A percentile compares a stretch with the other conserved stretches of the same genome.
Evolutionary conservation across 1,140 invertebrate genomes (phyloP).

Genomic region (Centruroides vittatus): DNA sequence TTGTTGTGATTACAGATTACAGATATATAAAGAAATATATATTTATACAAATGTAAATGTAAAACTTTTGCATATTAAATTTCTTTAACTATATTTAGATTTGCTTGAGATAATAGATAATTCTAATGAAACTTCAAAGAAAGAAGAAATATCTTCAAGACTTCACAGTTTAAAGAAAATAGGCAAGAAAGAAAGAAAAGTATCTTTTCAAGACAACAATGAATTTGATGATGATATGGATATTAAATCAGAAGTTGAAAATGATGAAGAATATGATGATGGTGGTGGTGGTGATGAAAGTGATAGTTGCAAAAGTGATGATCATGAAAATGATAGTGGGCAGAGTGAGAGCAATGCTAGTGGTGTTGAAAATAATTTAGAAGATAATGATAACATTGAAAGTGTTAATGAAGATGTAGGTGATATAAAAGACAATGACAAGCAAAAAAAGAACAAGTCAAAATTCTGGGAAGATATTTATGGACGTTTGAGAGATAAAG

Average conservation of each 20-base stretch:
- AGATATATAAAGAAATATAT: too few relatives aligned
- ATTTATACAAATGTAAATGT: too few relatives aligned
- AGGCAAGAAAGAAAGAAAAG: conserved; percentile 6
- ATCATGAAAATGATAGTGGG: conserved; percentile 3
- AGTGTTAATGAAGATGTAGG: neutral
- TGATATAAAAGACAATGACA: conserved; percentile 5
- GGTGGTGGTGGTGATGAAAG: conserved; percentile 4
- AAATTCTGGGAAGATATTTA: conserved; percentile 82
- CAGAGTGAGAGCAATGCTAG: neutral
- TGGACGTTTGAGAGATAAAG: conserved; percentile 61
- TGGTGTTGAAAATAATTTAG: neutral
- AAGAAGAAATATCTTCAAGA: conserved; percentile 17
- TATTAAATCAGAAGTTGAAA: conserved; percentile 4
- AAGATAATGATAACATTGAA: conserved; percentile 3
- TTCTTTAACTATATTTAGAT: neutral
- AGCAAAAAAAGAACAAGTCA: conserved; percentile 18
- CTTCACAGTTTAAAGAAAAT: conserved; percentile 7
- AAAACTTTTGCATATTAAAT: neutral
- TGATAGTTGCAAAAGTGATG: neutral
- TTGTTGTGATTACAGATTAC: too few relatives aligned
- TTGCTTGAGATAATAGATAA: neutral
- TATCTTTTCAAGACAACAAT: conserved; percentile 13
- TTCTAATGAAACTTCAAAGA: conserved; percentile 2
- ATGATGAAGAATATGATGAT: conserved; percentile 2
- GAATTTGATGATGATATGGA: conserved; percentile 16